phyloP scores from a whole-genome alignment of 2,888 invertebrate genomes.

The Bombylius discolor region DNA sequence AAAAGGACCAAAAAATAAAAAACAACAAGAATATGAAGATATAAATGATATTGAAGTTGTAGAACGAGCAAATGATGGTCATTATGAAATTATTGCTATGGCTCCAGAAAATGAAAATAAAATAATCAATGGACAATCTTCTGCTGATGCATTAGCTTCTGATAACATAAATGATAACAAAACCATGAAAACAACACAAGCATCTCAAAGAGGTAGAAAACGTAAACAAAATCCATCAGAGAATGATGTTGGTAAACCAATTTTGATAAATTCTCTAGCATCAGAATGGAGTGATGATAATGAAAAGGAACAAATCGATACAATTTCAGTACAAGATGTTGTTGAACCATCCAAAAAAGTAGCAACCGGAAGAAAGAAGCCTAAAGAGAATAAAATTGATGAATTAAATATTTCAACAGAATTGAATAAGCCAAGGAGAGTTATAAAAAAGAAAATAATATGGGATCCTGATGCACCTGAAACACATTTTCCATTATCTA shows the following conservation, averaged over 20 bases:
- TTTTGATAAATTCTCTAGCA: constrained; percentile 27
- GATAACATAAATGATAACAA: constrained; percentile 28
- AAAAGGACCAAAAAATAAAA: background rate
- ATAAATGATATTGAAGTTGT: constrained; percentile 38
- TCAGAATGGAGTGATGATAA: constrained; percentile 36
- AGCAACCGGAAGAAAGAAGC: background rate
- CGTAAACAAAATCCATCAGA: constrained; percentile 15
- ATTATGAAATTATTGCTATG: constrained; percentile 31
- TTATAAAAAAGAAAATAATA: constrained; percentile 59
- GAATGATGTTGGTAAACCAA: constrained; percentile 19
- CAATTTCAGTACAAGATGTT: background rate
- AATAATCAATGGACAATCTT: constrained; percentile 2
- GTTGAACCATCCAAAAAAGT: background rate
- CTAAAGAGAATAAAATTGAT: background rate
- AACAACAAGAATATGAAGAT: constrained; percentile 10
- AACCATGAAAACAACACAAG: constrained; percentile 3
- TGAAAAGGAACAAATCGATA: constrained; percentile 1
- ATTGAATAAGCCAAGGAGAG: constrained; percentile 24
- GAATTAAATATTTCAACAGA: background rate
- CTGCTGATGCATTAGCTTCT: constrained; percentile 9
- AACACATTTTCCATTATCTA: constrained; percentile 34
- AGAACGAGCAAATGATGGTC: constrained; percentile 37
- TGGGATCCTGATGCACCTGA: constrained; percentile 50
- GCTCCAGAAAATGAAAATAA: constrained; percentile 22
- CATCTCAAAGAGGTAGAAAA: background rate